phyloP scores from a whole-genome alignment of 2,797 vertebrate species.

The Characodon lateralis region DNA sequence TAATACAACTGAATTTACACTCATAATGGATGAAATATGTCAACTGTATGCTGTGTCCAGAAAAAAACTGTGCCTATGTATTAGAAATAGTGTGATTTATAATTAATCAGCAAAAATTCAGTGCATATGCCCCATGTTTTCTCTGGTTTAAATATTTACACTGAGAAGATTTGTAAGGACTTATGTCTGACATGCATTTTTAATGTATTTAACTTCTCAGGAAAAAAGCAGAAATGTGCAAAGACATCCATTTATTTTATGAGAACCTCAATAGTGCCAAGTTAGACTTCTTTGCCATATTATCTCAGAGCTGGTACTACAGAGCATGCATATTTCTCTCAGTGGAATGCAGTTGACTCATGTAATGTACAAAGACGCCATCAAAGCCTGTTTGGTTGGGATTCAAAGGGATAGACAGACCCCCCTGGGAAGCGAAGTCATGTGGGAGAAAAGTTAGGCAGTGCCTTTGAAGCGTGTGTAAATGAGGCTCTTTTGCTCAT shows the following conservation, averaged over 20 bases:
- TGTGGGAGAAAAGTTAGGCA: slow-evolving; percentile 74
- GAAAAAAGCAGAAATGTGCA: slow-evolving; percentile 46
- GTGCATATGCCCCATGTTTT: background rate
- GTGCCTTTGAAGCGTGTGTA: slow-evolving; percentile 77
- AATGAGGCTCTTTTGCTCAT: slow-evolving; percentile 77
- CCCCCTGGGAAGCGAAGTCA: slow-evolving; percentile 65
- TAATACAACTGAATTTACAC: slow-evolving; percentile 1
- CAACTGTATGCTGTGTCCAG: background rate
- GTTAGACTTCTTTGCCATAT: slow-evolving; percentile 49
- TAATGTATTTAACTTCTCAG: slow-evolving; percentile 29
- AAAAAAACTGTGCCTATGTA: background rate
- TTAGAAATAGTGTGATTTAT: background rate
- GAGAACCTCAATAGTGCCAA: slow-evolving; percentile 43
- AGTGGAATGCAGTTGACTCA: slow-evolving; percentile 65
- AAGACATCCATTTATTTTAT: slow-evolving; percentile 50
- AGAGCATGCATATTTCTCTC: slow-evolving; percentile 64
- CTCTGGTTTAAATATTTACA: slow-evolving; percentile 15
- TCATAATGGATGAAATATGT: background rate
- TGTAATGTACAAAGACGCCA: slow-evolving; percentile 73
- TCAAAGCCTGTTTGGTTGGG: slow-evolving; percentile 77
- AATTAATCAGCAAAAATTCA: slow-evolving; percentile 15
- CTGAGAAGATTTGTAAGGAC: slow-evolving; percentile 29
- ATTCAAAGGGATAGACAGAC: slow-evolving; percentile 76
- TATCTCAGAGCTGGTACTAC: slow-evolving; percentile 51
- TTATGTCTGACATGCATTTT: slow-evolving; percentile 40